Evolutionary conservation across 2,888 invertebrate genomes (phyloP).

Genomic region (Coleophora deauratella): DNA sequence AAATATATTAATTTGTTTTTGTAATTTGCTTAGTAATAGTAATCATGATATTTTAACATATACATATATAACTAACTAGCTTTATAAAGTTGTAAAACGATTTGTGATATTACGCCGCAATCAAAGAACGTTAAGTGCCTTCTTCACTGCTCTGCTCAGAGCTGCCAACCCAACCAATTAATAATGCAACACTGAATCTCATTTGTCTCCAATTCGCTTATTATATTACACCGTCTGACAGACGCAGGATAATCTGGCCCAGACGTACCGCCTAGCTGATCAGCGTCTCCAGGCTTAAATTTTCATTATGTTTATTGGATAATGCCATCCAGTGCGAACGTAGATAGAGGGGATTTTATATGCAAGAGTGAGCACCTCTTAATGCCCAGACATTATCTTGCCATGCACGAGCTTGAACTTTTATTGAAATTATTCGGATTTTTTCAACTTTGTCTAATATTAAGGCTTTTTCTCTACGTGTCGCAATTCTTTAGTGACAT

Average conservation of each 20-base stretch:
- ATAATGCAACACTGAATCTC: background rate
- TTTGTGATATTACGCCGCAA: background rate
- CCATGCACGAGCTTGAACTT: slow-evolving; percentile 21
- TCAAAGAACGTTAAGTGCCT: background rate
- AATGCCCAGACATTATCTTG: slow-evolving; percentile 6
- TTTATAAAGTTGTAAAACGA: background rate
- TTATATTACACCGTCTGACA: slow-evolving; percentile 40
- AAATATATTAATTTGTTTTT: too few relatives aligned
- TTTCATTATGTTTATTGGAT: slow-evolving; percentile 74
- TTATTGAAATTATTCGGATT: background rate
- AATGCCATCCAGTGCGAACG: slow-evolving; percentile 63
- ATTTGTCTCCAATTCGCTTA: slow-evolving; percentile 42
- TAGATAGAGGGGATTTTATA: slow-evolving; percentile 66
- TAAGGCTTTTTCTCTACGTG: too few relatives aligned
- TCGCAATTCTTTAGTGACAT: too few relatives aligned
- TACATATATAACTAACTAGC: too few relatives aligned
- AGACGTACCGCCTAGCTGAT: slow-evolving; percentile 48
- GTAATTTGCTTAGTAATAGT: too few relatives aligned
- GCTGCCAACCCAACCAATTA: too few relatives aligned
- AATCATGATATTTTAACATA: too few relatives aligned
- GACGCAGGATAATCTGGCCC: slow-evolving; percentile 58
- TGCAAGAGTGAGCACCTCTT: slow-evolving; percentile 63
- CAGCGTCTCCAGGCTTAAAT: slow-evolving; percentile 67
- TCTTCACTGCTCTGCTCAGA: too few relatives aligned
- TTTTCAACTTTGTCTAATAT: too few relatives aligned